Evolutionary conservation across 2,113 vertebrate species (phyloP), one percentile per base, ranked within the genome.

Genomic region (Sylvilagus bachmani): DNA sequence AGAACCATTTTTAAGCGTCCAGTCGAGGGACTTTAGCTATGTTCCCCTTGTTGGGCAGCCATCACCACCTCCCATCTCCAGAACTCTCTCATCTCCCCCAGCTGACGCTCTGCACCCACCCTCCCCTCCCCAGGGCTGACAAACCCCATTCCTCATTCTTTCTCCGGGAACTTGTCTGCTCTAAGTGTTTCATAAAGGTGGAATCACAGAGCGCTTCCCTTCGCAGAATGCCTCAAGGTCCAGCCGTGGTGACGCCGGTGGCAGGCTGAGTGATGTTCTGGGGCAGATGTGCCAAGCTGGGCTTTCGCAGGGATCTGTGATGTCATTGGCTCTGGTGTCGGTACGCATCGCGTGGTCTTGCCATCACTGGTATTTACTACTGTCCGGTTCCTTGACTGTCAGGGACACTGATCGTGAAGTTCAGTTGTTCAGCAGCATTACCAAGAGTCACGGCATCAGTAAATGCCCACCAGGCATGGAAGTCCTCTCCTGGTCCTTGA

Each of bases 1-100:
- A 58, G 61, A 44, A 10, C 36, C 71, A 10, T 51, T 87, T 81
- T 38, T 80, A 21, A 44, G 24, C 6, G 31, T 22, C 6, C 44
- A 36, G 62, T 5, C 38, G 21, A 7, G 88, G 21, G 80, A 25
- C 33, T 2, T 69, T 21, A 55, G 74, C 58, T 27, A 36, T 3
- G 17, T 17, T 55, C 62, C 27, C 33, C 1, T 6, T 3, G 1
- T 19, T 9, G 25, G 14, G 16, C 17, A 14, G 2, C 10, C 33
- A 3, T 25, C 1, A 17, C 6, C 3, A 16, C 25, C 2, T 3
- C 49, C 14, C n/a, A 11, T 11, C 17, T 79, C 69, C 21, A 33
- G 75, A 79, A 74, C 25, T 0, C 38, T n/a, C 5, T 22, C 5
- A 1, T 27, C 70, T 53, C 58, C n/a, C 66, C 53, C 53, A 16